phyloP scores from a whole-genome alignment of 2,797 vertebrate species.

The Phalloptychus januarius region DNA sequence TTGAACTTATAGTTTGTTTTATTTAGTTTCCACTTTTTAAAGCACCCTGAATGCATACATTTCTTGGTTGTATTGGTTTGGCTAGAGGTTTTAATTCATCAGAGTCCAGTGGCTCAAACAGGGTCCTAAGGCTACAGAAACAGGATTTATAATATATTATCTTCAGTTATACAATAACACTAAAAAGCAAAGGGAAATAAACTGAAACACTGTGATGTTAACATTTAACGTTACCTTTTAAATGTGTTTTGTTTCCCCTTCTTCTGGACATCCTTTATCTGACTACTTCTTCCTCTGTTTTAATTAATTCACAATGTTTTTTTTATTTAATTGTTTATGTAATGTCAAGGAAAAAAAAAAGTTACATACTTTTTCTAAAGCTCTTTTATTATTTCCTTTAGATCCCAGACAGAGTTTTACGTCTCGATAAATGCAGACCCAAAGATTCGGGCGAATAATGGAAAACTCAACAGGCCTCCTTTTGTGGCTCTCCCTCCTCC shows the following conservation, averaged over 20 bases:
- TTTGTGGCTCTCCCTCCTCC: slow-evolving; percentile 75
- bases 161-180: too few relatives aligned
- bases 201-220: too few relatives aligned
- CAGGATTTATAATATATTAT: too few relatives aligned
- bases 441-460: slow-evolving; percentile 51
- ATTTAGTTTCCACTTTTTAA: background rate
- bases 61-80: too few relatives aligned
- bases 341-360: background rate
- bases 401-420: slow-evolving; percentile 45
- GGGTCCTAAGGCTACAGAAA: too few relatives aligned
- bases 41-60: background rate
- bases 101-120: too few relatives aligned
- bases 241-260: background rate
- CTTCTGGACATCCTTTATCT: background rate
- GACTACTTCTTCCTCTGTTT: background rate
- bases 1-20: background rate
- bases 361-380: background rate
- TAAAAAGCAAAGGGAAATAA: too few relatives aligned
- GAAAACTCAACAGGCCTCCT: slow-evolving; percentile 72
- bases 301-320: background rate
- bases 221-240: too few relatives aligned
- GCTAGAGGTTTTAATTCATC: too few relatives aligned
- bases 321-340: background rate
- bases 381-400: slow-evolving; percentile 23
- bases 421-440: slow-evolving; percentile 63